These are phyloP conservation scores for Chrysochloris asiatica DNA, from an alignment of 2,113 vertebrate species.

Conservation along the genomic window DNA sequence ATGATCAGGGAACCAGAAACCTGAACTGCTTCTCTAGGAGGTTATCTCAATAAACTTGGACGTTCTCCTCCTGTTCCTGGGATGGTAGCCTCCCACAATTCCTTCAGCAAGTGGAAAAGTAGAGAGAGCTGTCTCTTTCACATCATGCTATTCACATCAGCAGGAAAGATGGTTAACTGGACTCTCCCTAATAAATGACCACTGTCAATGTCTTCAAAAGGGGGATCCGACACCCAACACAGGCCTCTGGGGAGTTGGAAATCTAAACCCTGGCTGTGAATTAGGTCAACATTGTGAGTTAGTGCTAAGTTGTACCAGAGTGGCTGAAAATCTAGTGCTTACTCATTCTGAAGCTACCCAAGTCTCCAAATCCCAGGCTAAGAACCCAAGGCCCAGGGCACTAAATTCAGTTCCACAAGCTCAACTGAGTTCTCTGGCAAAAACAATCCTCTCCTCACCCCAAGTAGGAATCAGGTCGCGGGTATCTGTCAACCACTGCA, in stretches of 20 bases:
- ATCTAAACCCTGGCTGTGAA: constrained; percentile 58
- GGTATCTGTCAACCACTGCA: constrained; percentile 16
- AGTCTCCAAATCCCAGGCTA: constrained; percentile 49
- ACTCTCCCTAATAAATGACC: constrained; percentile 47
- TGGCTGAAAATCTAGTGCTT: constrained; percentile 66
- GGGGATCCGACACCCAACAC: background rate
- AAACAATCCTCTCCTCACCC: constrained; percentile 45
- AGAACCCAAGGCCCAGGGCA: constrained; percentile 53
- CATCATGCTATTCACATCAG: background rate
- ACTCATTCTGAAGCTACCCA: constrained; percentile 60
- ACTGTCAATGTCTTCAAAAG: constrained; percentile 36
- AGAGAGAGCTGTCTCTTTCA: constrained; percentile 36
- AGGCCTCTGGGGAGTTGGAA: constrained; percentile 55
- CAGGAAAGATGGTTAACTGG: constrained; percentile 45
- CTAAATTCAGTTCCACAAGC: constrained; percentile 34
- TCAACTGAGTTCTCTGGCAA: constrained; percentile 25
- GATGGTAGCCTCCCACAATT: constrained; percentile 44
- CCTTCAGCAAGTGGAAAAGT: background rate
- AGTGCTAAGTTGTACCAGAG: constrained; percentile 37
- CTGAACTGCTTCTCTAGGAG: constrained; percentile 47
- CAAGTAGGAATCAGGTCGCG: background rate
- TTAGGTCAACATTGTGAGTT: constrained; percentile 67
- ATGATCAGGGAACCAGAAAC: background rate
- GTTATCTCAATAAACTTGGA: constrained; percentile 23
- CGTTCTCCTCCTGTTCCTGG: constrained; percentile 18